Evolutionary conservation across 2,797 vertebrate genomes (phyloP), one percentile per base, ranked within the genome.

Genomic region (Amazonetta brasiliensis): DNA sequence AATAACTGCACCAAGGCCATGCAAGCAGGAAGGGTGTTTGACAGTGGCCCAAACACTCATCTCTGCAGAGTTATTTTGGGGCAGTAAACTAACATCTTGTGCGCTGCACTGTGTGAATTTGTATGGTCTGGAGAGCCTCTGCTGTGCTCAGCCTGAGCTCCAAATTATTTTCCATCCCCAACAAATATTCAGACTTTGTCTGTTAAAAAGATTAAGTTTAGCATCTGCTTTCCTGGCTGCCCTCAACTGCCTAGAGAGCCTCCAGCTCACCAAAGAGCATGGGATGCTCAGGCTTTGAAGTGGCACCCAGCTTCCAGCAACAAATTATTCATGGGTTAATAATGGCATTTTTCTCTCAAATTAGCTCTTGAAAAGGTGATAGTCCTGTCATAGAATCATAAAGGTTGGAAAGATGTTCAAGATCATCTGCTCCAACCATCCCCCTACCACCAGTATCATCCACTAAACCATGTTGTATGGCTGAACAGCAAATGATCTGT

Each of bases 81-180:
- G 31, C 39, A 6, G 46, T n/a, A 74, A 80, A 92, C 87, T 30
- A 79, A 79, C 69, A 16, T 25, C 77, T 28, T 3, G 3, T 31
- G 55, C 52, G 41, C 28, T 41, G 37, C 4, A 1, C 39, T 26
- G 26, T 25, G 52, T 4, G n/a, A 25, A 25, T n/a, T 52, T 4
- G 1, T 0, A 1, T 0, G 2, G 41, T 39, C 62, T 21, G n/a
- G 66, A 68, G 48, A 62, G 54, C n/a, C 0, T 2, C 33, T 19
- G 12, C 81, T n/a, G 41, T n/a, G 28, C 30, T 66, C 14, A 22
- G 41, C 20, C 30, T 1, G 46, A 67, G 35, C 66, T 6, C 2
- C 7, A 3, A 30, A 37, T n/a, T 77, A 33, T 15, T 73, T 50
- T 50, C 80, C 10, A 0, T 25, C 74, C 67, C 26, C 18, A 8